A percentile compares a stretch with the other conserved stretches of the same genome.
These are phyloP conservation scores for Ptilonorhynchus violaceus DNA, from an alignment of 2,113 vertebrate species.

Conservation along the genomic window DNA sequence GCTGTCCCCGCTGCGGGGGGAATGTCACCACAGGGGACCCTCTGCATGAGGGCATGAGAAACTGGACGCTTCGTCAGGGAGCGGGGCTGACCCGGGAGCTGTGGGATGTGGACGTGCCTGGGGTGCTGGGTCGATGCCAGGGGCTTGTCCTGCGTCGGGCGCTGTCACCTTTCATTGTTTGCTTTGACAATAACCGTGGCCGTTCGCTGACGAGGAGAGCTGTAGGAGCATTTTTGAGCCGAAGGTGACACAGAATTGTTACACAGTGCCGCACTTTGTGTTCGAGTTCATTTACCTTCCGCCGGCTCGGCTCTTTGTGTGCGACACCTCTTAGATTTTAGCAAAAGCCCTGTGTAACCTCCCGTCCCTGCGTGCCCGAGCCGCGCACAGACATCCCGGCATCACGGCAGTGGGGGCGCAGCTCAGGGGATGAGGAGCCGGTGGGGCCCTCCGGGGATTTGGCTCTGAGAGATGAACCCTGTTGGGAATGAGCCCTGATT, in stretches of 20 bases:
- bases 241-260: background rate
- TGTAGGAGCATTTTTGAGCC: background rate
- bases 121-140: background rate
- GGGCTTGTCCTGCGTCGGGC: background rate
- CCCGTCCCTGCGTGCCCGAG: rapidly evolving
- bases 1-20: background rate
- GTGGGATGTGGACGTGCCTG: background rate
- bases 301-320: background rate
- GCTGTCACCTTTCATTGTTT: background rate
- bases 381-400: background rate
- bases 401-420: rapidly evolving
- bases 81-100: background rate
- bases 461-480: rapidly evolving
- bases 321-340: background rate
- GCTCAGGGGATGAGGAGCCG: rapidly evolving
- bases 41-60: background rate
- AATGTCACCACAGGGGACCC: background rate
- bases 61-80: rapidly evolving
- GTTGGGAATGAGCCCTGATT: rapidly evolving
- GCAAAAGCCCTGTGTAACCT: background rate
- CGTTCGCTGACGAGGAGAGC: background rate
- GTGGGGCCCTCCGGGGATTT: background rate
- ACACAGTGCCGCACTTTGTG: background rate
- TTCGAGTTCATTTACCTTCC: background rate
- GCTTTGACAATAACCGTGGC: background rate